Evolutionary conservation across 2,797 vertebrate species (phyloP).

Genomic region (Myripristis murdjan): DNA sequence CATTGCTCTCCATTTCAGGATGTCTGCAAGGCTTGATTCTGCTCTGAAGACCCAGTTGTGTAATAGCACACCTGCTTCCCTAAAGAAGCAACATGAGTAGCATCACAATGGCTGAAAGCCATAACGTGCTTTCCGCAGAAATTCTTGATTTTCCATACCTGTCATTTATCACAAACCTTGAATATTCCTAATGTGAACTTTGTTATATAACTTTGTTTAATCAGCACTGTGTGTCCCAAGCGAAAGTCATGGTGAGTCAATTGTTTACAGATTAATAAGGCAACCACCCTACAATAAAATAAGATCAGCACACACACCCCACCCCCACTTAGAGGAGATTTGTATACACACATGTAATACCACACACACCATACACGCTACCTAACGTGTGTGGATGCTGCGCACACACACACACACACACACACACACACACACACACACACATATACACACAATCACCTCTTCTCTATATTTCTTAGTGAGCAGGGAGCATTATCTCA

Average conservation of each 20-base stretch:
- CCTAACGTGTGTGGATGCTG: constrained; percentile 25
- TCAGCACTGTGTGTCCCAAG: constrained; percentile 33
- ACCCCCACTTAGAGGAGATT: constrained; percentile 15
- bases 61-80: constrained; percentile 43
- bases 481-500: constrained; percentile 58
- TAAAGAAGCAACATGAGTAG: neutral
- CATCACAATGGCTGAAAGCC: constrained; percentile 25
- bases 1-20: constrained; percentile 24
- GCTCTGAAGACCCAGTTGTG: constrained; percentile 37
- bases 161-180: constrained; percentile 33
- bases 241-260: constrained; percentile 47
- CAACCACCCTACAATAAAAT: constrained; percentile 46
- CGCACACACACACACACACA: constrained; percentile 20
- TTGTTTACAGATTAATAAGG: constrained; percentile 55
- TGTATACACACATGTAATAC: neutral
- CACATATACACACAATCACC: constrained; percentile 28
- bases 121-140: constrained; percentile 24
- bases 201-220: constrained; percentile 64
- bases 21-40: constrained; percentile 4
- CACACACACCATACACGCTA: neutral
- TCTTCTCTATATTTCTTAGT: constrained; percentile 36
- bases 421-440: constrained; percentile 17
- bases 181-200: constrained; percentile 11
- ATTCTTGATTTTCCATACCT: constrained; percentile 58
- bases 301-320: constrained; percentile 29